Evolutionary conservation across 2,888 invertebrate species (phyloP), one percentile per base, ranked within the genome.

Genomic region (Ischnus inquisitorius): DNA sequence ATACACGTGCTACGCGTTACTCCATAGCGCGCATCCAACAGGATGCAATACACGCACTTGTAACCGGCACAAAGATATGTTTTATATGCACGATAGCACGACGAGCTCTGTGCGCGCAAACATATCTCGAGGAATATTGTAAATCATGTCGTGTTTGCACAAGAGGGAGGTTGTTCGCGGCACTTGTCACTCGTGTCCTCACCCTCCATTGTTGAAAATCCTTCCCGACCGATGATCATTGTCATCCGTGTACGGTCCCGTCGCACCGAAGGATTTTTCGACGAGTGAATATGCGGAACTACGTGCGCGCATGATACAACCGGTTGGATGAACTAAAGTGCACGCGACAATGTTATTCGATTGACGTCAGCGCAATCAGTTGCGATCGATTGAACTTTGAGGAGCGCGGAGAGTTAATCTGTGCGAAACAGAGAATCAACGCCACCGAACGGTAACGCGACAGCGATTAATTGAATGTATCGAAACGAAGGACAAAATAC

Each of bases 21-120:
- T 43, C 65, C 54, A 34, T 28, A 65, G 62, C 28, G 10, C 34
- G 46, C 60, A 64, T 75, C 43, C 75, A 64, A 60, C 64, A 76
- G 19, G 19, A 67, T 76, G 74, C 69, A 54, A 43, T 78, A 62
- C 78, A 25, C 64, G 82, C 68, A 72, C 60, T 48, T 68, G 54
- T 43, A 60, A 60, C 57, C 4, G 25, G 28, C 16, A 28, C 5
- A n/a, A 43, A 43, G 43, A 60, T 60, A 60, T 60, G 25, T 60
- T 72, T 54, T 39, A 41, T 54, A 51, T 51, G 68, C 34, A 34
- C 68, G 48, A 51, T 64, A 16, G 39, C 64, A 39, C 10, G 16
- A 68, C 41, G 51, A 0, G 25, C 22, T 48, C 22, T 19, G 41
- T 6, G 28, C 54, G 51, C 54, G 51, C 22, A 57, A 43, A 16